Conservation (phyloP, 2,888 invertebrate species). For the Drymonia ruficornis region DNA sequence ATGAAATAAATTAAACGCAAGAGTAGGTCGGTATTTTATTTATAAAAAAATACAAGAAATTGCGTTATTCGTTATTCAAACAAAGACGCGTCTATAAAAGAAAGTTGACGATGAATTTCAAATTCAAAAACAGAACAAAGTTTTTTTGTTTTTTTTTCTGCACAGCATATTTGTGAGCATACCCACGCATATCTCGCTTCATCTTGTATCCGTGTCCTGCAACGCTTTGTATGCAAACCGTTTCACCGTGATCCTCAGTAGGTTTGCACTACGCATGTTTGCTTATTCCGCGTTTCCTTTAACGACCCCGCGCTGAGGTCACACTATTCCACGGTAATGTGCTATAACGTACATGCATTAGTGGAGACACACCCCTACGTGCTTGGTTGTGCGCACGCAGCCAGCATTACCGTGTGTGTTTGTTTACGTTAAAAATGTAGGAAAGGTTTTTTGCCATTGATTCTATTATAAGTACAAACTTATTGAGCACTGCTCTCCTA, state of each 20-base stretch:
- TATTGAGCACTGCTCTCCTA: too few species aligned
- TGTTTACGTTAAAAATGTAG: too few species aligned
- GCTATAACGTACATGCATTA: slow-evolving; percentile 19
- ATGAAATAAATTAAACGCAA: too few species aligned
- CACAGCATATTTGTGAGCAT: not conserved
- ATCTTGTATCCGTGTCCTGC: slow-evolving; percentile 22
- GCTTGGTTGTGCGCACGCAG: slow-evolving; percentile 17
- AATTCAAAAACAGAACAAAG: too few species aligned
- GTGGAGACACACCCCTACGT: slow-evolving; percentile 11
- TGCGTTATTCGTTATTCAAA: too few species aligned
- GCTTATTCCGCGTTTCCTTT: slow-evolving; percentile 44
- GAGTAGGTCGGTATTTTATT: too few species aligned
- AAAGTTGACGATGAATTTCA: too few species aligned
- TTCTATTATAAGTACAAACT: not conserved
- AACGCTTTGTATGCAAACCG: slow-evolving; percentile 47
- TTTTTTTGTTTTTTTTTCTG: too few species aligned
- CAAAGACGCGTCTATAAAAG: not conserved
- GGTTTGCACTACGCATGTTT: slow-evolving; percentile 48
- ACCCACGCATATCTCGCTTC: slow-evolving; percentile 13
- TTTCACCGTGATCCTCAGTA: slow-evolving; percentile 42
- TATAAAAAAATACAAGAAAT: too few species aligned
- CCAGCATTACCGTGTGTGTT: not conserved
- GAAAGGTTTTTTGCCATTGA: too few species aligned
- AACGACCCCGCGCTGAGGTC: slow-evolving; percentile 37
- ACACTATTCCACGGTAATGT: slow-evolving; percentile 24